phyloP scores from a whole-genome alignment of 2,113 vertebrate genomes.

The Hippocampus barbouri region DNA sequence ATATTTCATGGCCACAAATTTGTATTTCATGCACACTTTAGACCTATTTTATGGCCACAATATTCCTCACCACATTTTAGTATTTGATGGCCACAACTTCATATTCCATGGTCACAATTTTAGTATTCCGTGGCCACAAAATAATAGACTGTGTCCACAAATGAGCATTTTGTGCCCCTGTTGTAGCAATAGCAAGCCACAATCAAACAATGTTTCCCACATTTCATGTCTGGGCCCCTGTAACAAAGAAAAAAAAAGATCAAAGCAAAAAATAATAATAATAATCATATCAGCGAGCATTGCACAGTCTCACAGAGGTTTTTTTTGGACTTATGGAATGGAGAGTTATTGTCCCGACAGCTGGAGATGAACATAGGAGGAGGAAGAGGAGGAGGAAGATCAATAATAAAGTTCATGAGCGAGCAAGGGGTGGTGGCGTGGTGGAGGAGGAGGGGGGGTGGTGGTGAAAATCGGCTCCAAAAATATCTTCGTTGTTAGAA shows the following conservation, averaged over 20 bases:
- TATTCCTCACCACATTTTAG: not conserved
- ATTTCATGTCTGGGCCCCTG: not conserved
- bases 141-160: not conserved
- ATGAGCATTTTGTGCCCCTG: not conserved
- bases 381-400: constrained; percentile 70
- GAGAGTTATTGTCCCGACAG: constrained; percentile 80
- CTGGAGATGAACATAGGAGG: constrained; percentile 79
- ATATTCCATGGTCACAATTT: not conserved
- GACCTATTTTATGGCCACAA: too few species aligned
- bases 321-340: constrained; percentile 71
- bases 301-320: constrained; percentile 82
- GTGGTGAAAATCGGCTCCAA: constrained; percentile 66
- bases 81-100: not conserved
- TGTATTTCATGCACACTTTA: too few species aligned
- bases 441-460: constrained; percentile 61
- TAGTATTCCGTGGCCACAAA: not conserved
- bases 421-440: constrained; percentile 29
- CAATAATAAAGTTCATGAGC: constrained; percentile 81
- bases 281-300: constrained; percentile 78
- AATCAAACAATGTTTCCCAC: not conserved
- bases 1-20: too few species aligned
- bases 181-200: not conserved
- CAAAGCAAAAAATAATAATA: constrained; percentile 69
- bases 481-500: constrained; percentile 70
- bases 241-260: constrained; percentile 2